Conservation (phyloP, 2,113 vertebrate genomes). For the Oncorhynchus clarkii region DNA sequence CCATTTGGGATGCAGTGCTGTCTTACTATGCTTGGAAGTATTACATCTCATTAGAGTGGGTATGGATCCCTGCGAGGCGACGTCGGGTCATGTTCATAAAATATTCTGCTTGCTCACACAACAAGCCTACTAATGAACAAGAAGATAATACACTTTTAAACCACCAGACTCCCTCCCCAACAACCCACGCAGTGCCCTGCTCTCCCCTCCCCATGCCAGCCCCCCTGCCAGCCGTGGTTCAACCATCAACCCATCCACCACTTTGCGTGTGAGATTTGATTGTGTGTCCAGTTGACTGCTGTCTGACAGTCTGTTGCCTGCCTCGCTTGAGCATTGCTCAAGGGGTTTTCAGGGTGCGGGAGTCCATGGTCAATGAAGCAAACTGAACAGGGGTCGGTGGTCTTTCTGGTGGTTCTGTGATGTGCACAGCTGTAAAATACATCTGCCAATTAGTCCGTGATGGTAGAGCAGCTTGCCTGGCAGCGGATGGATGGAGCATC, state of each 20-base stretch:
- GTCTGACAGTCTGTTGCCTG: neutral
- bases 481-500: constrained; percentile 29
- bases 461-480: neutral
- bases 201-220: neutral
- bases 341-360: constrained; percentile 15
- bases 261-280: constrained; percentile 44
- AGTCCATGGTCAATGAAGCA: constrained; percentile 26
- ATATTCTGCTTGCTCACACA: constrained; percentile 27
- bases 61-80: constrained; percentile 4
- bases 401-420: constrained; percentile 20
- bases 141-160: constrained; percentile 22
- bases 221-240: constrained; percentile 11
- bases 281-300: constrained; percentile 36
- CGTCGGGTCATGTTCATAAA: constrained; percentile 22
- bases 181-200: neutral
- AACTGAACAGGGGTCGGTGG: constrained; percentile 28
- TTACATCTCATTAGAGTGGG: constrained; percentile 13
- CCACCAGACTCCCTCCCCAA: constrained; percentile 8
- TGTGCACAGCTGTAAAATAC: constrained; percentile 52
- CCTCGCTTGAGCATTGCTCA: constrained; percentile 2
- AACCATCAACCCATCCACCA: neutral
- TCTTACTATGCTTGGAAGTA: neutral
- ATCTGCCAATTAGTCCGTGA: constrained; percentile 36
- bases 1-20: too few species aligned
- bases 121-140: constrained; percentile 27